Evolutionary conservation across 2,888 invertebrate genomes (phyloP).

Genomic region (Callinectes sapidus): DNA sequence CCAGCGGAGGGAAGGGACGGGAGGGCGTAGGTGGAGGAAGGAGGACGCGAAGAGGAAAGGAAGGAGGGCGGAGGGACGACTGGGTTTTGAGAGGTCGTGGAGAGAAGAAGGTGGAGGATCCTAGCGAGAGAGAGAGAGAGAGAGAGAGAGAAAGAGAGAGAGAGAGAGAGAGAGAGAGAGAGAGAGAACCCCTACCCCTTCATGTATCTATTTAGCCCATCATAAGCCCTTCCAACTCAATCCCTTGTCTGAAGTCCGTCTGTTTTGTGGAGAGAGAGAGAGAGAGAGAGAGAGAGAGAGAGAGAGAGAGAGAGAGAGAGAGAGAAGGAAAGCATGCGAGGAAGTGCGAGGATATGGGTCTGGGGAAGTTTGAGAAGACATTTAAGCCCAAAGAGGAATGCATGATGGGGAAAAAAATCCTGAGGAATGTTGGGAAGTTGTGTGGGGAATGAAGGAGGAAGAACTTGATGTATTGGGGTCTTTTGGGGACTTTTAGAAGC

Average conservation of each 20-base stretch:
- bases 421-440: neutral
- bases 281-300: neutral
- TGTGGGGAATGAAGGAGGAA: neutral
- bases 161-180: neutral
- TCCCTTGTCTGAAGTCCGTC: neutral
- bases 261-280: neutral
- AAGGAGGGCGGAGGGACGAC: neutral
- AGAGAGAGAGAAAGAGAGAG: neutral
- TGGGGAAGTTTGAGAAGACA: neutral
- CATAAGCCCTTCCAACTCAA: neutral
- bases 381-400: neutral
- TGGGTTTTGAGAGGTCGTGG: conserved; percentile 14
- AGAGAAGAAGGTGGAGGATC: neutral
- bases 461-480: neutral
- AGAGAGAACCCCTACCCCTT: neutral
- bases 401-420: neutral
- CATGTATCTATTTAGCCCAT: neutral
- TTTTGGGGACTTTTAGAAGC: neutral
- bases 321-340: neutral
- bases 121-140: neutral
- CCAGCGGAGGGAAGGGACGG: neutral
- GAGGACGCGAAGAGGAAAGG: neutral
- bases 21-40: neutral
- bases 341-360: neutral
- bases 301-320: neutral